Base-by-base conservation (phyloP, 2,888 invertebrate genomes). In the Sicus ferrugineus region DNA sequence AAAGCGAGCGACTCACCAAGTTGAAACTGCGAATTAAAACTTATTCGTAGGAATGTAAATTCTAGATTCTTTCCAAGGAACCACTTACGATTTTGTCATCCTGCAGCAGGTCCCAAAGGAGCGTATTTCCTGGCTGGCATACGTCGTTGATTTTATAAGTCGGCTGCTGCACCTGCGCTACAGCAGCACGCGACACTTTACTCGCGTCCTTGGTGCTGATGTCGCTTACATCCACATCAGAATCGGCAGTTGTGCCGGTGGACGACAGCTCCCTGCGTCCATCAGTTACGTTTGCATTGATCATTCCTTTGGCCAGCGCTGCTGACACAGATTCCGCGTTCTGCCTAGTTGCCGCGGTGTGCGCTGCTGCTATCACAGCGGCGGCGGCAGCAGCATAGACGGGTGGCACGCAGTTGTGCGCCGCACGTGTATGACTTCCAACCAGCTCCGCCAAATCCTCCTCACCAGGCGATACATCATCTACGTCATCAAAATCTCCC, bases 21-120 rank as follows among this genome's bases (percentile, higher is more conserved):
- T 81, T 93, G 92, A 70, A 91, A 90, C 93, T 93, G 83, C 80
- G 71, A 66, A 28, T 19, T 34, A 61, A 26, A 34, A 42, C 63
- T 11, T n/a, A 7, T 5, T 46, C 30, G 26, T 66, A 50, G 16
- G 7, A 42, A 19, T 62, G 16, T 5, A 52, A 6, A 16, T 58
- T 7, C 34, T 48, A 28, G 21, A n/a, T 48, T 30, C 21, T 3
- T 23, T 46, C 31, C 1, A 46, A 46, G 11, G 30, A 26, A 7
- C 7, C 31, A 79, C 90, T 89, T 87, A 92, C 92, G 83, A 95
- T 95, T 86, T 91, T 92, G 77, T 94, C 93, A 83, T 97, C 96
- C 85, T 96, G 96, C 74, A 97, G 87, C 73, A 97, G 87, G 87
- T 97, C 97, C 97, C 97, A 97, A 2, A 97, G 88, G 73, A 97